phyloP scores from a whole-genome alignment of 1,140 invertebrate species.

The Oryctes rhinoceros region DNA sequence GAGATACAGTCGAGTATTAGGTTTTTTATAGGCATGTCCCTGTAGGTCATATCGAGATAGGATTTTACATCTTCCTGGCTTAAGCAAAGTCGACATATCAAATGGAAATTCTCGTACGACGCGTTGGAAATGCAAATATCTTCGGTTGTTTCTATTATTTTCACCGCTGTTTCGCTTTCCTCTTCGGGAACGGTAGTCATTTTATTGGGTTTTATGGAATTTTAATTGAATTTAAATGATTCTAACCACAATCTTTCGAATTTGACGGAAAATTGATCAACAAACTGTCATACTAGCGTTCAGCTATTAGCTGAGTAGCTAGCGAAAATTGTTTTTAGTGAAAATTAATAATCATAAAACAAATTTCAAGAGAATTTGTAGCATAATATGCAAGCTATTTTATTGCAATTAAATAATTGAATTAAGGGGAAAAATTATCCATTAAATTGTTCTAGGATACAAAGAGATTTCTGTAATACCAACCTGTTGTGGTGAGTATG shows the following conservation, averaged over 20 bases:
- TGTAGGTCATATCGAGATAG: slow-evolving; percentile 41
- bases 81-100: slow-evolving; percentile 50
- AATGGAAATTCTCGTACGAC: neutral
- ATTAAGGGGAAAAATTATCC: no score
- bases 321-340: neutral
- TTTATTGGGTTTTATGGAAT: no score
- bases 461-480: no score
- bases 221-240: neutral
- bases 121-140: neutral
- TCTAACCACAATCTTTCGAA: slow-evolving; percentile 1
- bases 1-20: slow-evolving; percentile 41
- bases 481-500: no score
- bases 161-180: no score
- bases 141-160: neutral
- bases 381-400: no score
- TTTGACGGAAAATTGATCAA: neutral
- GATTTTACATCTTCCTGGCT: slow-evolving; percentile 40
- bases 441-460: no score
- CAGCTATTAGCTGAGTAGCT: neutral
- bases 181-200: no score
- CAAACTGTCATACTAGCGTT: neutral
- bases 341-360: no score
- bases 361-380: no score
- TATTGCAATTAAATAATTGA: no score
- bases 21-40: slow-evolving; percentile 36